phyloP scores from a whole-genome alignment of 1,140 invertebrate species.

The Magallana angulata region DNA sequence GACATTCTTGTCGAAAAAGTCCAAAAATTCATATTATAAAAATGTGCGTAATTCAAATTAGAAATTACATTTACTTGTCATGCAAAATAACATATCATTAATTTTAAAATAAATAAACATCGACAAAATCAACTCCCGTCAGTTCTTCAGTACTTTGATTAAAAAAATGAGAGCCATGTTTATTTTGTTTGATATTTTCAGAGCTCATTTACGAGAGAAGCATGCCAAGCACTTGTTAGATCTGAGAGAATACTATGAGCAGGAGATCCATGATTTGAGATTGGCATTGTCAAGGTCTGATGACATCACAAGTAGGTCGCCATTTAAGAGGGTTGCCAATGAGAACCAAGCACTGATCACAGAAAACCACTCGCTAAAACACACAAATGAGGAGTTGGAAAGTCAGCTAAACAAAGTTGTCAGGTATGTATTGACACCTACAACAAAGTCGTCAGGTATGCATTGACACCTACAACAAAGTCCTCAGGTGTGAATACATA shows the following conservation, averaged over 20 bases:
- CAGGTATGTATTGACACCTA: constrained; percentile 48
- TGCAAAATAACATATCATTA: too few relatives aligned
- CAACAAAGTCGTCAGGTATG: too few relatives aligned
- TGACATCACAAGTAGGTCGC: constrained; percentile 38
- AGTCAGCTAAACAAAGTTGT: constrained; percentile 58
- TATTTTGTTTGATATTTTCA: constrained; percentile 41
- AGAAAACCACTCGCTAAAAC: constrained; percentile 61
- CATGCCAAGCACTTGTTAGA: constrained; percentile 71
- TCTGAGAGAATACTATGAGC: constrained; percentile 69
- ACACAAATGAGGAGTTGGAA: constrained; percentile 59
- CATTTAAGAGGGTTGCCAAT: constrained; percentile 44
- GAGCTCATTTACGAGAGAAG: constrained; percentile 67
- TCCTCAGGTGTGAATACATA: too few relatives aligned
- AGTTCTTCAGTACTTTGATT: too few relatives aligned
- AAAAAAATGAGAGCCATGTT: neutral
- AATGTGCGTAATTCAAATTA: too few relatives aligned
- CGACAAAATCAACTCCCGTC: too few relatives aligned
- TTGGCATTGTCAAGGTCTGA: constrained; percentile 50
- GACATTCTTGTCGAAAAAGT: too few relatives aligned
- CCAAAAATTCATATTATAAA: too few relatives aligned
- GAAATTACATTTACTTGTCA: too few relatives aligned
- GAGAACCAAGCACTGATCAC: constrained; percentile 57
- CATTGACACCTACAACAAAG: too few relatives aligned
- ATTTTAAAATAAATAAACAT: too few relatives aligned
- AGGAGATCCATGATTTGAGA: constrained; percentile 66